Evolutionary conservation across 2,888 invertebrate species (phyloP).

Genomic region (Drosophila koepferae): DNA sequence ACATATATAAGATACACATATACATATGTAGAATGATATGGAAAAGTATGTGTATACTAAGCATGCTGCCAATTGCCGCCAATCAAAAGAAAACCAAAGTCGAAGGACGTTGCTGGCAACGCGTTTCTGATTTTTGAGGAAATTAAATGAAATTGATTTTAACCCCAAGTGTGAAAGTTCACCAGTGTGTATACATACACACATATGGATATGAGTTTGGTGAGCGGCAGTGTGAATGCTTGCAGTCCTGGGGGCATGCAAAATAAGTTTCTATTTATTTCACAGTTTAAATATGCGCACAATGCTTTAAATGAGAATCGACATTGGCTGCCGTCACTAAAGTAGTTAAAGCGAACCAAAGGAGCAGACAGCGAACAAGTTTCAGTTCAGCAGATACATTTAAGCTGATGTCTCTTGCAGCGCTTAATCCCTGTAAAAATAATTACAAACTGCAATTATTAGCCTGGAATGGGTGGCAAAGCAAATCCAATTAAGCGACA

Average conservation of each 20-base stretch:
- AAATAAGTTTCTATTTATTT: constrained; percentile 34
- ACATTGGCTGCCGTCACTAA: constrained; percentile 33
- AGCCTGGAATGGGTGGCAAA: constrained; percentile 59
- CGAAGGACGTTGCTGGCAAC: constrained; percentile 64
- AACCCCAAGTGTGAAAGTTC: constrained; percentile 61
- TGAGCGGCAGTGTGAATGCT: constrained; percentile 4
- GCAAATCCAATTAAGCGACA: constrained; percentile 78
- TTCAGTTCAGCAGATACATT: constrained; percentile 4
- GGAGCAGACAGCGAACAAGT: not conserved
- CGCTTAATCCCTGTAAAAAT: constrained; percentile 62
- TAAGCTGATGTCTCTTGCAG: constrained; percentile 47
- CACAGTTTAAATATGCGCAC: constrained; percentile 47
- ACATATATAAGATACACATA: not conserved
- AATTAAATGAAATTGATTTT: constrained; percentile 78
- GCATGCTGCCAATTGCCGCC: constrained; percentile 70
- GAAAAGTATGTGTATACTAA: constrained; percentile 37
- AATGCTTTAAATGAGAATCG: constrained; percentile 62
- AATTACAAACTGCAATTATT: constrained; percentile 78
- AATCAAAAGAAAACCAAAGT: constrained; percentile 77
- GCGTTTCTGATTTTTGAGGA: constrained; percentile 70
- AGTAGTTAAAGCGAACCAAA: not conserved
- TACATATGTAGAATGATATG: not conserved
- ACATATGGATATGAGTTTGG: not conserved
- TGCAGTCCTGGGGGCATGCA: constrained; percentile 21
- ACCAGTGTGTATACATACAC: not conserved